phyloP scores from a whole-genome alignment of 2,888 invertebrate species.

The Orthosia incerta region DNA sequence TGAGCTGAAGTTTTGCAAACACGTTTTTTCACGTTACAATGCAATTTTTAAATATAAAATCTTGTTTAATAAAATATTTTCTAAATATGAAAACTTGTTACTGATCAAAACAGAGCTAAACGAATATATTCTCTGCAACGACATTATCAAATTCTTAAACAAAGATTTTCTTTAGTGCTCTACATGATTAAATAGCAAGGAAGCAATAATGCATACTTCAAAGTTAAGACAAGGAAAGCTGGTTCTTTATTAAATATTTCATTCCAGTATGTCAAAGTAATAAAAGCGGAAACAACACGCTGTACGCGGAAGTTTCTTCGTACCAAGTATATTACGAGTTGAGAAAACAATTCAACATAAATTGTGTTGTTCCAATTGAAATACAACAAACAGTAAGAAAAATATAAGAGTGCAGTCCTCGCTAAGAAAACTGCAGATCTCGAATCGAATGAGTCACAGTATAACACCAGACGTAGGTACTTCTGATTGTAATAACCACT shows the following conservation, averaged over 20 bases:
- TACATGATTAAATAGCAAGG: constrained; percentile 7
- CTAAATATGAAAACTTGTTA: too few relatives aligned
- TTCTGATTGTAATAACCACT: constrained; percentile 2
- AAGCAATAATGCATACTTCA: constrained; percentile 11
- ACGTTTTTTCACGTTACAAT: too few relatives aligned
- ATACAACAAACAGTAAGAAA: not conserved
- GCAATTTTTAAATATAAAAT: too few relatives aligned
- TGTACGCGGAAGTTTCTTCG: constrained; percentile 22
- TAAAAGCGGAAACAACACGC: constrained; percentile 27
- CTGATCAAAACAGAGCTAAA: too few relatives aligned
- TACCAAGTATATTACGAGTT: not conserved
- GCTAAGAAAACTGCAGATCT: not conserved
- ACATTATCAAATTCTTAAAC: not conserved
- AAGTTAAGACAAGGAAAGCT: constrained; percentile 4
- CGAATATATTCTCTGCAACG: not conserved
- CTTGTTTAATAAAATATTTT: too few relatives aligned
- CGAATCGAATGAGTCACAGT: not conserved
- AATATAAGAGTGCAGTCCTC: not conserved
- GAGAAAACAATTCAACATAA: constrained; percentile 26
- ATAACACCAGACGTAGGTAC: not conserved
- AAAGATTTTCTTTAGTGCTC: too few relatives aligned
- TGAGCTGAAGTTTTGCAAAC: too few relatives aligned
- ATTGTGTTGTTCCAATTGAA: constrained; percentile 17
- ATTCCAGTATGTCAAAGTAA: constrained; percentile 18
- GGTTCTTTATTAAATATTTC: constrained; percentile 36